Evolutionary conservation across 2,113 vertebrate species (phyloP).

Genomic region (Eulacestoma nigropectus): DNA sequence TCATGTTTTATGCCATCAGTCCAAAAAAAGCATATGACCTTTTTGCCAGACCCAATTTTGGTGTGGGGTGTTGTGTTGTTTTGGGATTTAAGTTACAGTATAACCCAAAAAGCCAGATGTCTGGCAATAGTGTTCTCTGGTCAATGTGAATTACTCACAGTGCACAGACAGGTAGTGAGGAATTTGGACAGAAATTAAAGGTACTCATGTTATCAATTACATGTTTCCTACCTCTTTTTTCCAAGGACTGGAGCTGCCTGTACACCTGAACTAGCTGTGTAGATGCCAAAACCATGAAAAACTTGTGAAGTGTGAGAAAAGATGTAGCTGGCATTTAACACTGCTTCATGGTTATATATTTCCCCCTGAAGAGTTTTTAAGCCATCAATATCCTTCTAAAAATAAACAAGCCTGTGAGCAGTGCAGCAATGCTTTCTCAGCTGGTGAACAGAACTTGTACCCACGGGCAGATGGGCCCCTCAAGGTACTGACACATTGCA

Average conservation of each 20-base stretch:
- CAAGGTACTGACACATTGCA: background rate
- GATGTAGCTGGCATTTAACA: background rate
- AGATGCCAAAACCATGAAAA: background rate
- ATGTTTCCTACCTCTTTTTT: background rate
- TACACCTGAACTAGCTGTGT: background rate
- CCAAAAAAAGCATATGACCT: background rate
- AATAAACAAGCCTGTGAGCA: slow-evolving; percentile 9
- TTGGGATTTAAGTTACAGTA: background rate
- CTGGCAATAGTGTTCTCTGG: background rate
- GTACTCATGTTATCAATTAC: background rate
- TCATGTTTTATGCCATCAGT: background rate
- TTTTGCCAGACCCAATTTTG: background rate
- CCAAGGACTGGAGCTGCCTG: background rate
- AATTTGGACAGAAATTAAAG: background rate
- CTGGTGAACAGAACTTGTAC: background rate
- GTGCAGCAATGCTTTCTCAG: background rate
- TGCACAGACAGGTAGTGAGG: background rate
- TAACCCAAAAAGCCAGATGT: background rate
- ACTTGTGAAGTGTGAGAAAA: background rate
- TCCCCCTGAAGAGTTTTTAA: background rate
- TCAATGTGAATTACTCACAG: background rate
- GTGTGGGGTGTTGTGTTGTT: background rate
- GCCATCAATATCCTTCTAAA: slow-evolving; percentile 25
- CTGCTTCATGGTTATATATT: background rate
- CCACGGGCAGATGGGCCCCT: background rate